These are phyloP conservation scores for Euwallacea fornicatus DNA, from an alignment of 1,140 invertebrate species.

Conservation along the genomic window DNA sequence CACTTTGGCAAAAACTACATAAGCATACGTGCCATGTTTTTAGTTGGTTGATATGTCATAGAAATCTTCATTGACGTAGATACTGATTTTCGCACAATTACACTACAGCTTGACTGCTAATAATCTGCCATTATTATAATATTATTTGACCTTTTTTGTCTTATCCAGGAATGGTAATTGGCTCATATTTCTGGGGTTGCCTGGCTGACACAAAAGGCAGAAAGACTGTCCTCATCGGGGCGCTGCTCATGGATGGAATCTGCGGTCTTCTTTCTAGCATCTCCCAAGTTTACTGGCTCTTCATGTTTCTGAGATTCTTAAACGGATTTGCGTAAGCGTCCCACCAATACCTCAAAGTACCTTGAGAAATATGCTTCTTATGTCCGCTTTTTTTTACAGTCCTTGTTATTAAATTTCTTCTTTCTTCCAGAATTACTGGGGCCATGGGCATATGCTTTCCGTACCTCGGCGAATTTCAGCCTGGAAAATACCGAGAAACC, in stretches of 20 bases:
- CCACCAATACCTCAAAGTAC: conserved; percentile 39
- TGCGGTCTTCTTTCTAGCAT: conserved; percentile 74
- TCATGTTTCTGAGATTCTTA: conserved; percentile 75
- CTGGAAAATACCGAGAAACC: conserved; percentile 71
- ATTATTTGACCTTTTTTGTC: no score
- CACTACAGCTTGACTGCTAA: no score
- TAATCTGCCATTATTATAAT: no score
- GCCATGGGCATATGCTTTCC: conserved; percentile 78
- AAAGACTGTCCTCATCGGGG: conserved; percentile 72
- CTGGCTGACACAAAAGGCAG: conserved; percentile 81
- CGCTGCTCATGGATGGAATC: conserved; percentile 75
- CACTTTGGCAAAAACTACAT: no score
- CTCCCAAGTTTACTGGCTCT: conserved; percentile 73
- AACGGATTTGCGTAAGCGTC: conserved; percentile 81
- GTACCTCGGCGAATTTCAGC: conserved; percentile 75
- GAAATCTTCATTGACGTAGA: no score
- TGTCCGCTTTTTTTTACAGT: neutral
- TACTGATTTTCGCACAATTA: no score
- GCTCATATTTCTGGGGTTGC: conserved; percentile 88
- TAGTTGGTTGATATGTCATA: no score
- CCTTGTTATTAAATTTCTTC: neutral
- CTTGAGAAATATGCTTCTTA: neutral
- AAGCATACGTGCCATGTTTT: no score
- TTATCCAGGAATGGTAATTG: conserved; percentile 77
- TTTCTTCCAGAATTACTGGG: conserved; percentile 64